phyloP scores from a whole-genome alignment of 2,888 invertebrate species.

The Tuberolachnus salignus region DNA sequence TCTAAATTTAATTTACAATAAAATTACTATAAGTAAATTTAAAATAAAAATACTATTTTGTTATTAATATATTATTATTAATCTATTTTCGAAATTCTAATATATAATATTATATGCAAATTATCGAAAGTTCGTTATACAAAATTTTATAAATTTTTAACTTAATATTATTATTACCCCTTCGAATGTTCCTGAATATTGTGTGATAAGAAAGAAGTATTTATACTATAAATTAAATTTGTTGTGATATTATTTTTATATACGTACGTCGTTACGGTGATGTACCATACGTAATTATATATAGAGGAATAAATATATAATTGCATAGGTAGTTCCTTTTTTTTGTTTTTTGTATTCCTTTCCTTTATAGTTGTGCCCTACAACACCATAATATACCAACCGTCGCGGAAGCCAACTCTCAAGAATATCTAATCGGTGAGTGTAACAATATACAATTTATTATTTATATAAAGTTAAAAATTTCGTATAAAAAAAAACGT shows the following conservation, averaged over 20 bases:
- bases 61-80: slow-evolving; percentile 19
- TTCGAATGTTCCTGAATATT: slow-evolving; percentile 51
- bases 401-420: too few relatives aligned
- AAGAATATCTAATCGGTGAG: slow-evolving; percentile 9
- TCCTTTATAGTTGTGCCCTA: background rate
- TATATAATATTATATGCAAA: slow-evolving; percentile 23
- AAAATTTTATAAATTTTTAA: slow-evolving; percentile 41
- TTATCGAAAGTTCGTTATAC: slow-evolving; percentile 31
- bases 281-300: background rate
- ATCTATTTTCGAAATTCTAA: slow-evolving; percentile 39
- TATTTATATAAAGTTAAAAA: too few relatives aligned
- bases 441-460: background rate
- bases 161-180: slow-evolving; percentile 29
- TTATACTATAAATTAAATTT: slow-evolving; percentile 12
- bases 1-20: slow-evolving; percentile 39
- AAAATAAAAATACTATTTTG: slow-evolving; percentile 25
- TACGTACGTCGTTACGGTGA: background rate
- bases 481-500: too few relatives aligned
- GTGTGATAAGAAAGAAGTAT: slow-evolving; percentile 53
- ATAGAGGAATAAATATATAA: background rate
- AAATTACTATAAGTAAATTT: slow-evolving; percentile 21
- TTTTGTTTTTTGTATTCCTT: slow-evolving; percentile 24
- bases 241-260: slow-evolving; percentile 55
- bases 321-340: slow-evolving; percentile 29
- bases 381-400: background rate